Percentiles rank a stretch among this genome's conserved stretches.
phyloP scores from a whole-genome alignment of 2,888 invertebrate genomes.

The Nephrotoma appendiculata region DNA sequence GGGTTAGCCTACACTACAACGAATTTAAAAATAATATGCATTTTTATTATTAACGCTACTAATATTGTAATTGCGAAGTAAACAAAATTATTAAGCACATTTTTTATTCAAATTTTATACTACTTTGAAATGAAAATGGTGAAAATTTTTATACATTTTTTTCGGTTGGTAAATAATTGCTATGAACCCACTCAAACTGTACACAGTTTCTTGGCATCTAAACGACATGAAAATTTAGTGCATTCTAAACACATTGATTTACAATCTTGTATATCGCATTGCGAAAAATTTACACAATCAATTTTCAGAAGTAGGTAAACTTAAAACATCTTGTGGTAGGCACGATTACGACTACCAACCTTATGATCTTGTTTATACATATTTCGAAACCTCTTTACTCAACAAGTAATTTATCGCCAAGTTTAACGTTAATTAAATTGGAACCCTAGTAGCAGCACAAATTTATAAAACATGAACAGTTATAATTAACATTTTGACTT shows the following conservation, averaged over 20 bases:
- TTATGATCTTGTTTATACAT: not conserved
- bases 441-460: not conserved
- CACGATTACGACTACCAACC: not conserved
- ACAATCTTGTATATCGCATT: not conserved
- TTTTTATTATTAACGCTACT: not conserved
- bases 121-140: not conserved
- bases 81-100: not conserved
- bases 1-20: not conserved
- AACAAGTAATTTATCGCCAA: not conserved
- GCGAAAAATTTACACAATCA: too few species aligned
- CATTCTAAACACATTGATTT: not conserved
- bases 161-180: not conserved
- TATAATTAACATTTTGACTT: not conserved
- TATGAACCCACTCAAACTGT: not conserved
- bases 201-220: not conserved
- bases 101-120: not conserved
- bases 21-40: not conserved
- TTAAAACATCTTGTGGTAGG: not conserved
- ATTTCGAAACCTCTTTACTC: not conserved
- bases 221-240: not conserved
- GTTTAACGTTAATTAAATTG: not conserved
- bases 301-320: too few species aligned
- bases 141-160: not conserved
- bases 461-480: not conserved
- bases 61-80: not conserved